Evolutionary conservation across 2,113 vertebrate genomes (phyloP).

Genomic region (Calidris pygmaea): DNA sequence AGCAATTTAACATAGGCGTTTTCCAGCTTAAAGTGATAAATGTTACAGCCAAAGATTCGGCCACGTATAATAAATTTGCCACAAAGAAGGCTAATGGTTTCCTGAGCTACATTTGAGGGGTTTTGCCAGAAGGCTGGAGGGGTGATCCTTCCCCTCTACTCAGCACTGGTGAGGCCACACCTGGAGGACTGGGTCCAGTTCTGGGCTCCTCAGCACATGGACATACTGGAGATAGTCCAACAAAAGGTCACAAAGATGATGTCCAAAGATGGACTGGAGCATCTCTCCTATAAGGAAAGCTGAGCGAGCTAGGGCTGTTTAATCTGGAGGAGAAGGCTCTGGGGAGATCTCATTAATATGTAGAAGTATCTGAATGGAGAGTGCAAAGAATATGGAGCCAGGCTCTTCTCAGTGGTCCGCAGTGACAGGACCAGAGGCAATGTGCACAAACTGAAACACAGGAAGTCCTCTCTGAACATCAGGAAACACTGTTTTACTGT

Average conservation of each 20-base stretch:
- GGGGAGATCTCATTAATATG: background rate
- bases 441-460: background rate
- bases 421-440: background rate
- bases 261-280: background rate
- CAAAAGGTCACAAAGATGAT: background rate
- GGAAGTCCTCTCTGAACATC: background rate
- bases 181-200: too few species aligned
- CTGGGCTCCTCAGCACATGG: background rate
- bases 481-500: background rate
- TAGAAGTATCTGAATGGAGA: background rate
- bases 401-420: background rate
- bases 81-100: background rate
- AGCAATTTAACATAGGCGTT: background rate
- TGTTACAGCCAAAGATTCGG: background rate
- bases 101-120: background rate
- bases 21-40: background rate
- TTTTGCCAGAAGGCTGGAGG: background rate
- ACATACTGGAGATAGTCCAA: accelerated
- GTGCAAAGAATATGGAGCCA: background rate
- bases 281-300: background rate
- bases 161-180: background rate
- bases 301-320: background rate
- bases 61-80: background rate
- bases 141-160: background rate
- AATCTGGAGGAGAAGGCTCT: background rate